Conservation (phyloP, 37 sponge, comb jelly and placozoan genomes). For the Bolinopsis microptera region DNA sequence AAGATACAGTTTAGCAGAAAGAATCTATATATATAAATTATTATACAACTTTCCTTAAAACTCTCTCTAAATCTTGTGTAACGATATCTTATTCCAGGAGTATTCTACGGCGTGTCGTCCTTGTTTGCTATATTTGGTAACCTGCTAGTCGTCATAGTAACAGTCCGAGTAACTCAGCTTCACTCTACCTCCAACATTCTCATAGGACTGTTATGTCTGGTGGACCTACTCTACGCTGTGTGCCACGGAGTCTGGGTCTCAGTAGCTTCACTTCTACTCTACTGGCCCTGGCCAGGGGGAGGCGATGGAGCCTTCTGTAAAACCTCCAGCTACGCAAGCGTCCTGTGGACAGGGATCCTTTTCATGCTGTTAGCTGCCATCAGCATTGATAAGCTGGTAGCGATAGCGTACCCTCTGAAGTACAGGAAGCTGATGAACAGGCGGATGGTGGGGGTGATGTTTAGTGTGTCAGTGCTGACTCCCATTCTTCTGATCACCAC, state of each 20-base stretch:
- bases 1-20: too few relatives aligned
- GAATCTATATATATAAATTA: too few relatives aligned
- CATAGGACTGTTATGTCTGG: not conserved
- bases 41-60: too few relatives aligned
- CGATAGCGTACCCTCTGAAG: not conserved
- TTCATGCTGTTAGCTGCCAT: not conserved
- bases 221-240: not conserved
- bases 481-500: conserved; percentile 18
- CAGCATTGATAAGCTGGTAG: conserved; percentile 9
- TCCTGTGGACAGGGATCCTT: conserved; percentile 42
- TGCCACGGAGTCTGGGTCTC: not conserved
- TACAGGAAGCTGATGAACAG: not conserved
- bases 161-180: not conserved
- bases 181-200: not conserved
- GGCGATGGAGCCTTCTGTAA: not conserved
- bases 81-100: conserved; percentile 18
- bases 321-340: not conserved
- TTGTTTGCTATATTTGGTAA: conserved; percentile 22
- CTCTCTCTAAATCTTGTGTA: too few relatives aligned
- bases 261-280: not conserved
- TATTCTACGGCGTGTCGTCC: not conserved
- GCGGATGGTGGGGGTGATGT: not conserved
- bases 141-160: not conserved
- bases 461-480: not conserved
- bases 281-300: not conserved